A percentile compares a stretch with the other conserved stretches of the same genome.
phyloP scores from a whole-genome alignment of 2,113 vertebrate species.

The Apeltes quadracus region DNA sequence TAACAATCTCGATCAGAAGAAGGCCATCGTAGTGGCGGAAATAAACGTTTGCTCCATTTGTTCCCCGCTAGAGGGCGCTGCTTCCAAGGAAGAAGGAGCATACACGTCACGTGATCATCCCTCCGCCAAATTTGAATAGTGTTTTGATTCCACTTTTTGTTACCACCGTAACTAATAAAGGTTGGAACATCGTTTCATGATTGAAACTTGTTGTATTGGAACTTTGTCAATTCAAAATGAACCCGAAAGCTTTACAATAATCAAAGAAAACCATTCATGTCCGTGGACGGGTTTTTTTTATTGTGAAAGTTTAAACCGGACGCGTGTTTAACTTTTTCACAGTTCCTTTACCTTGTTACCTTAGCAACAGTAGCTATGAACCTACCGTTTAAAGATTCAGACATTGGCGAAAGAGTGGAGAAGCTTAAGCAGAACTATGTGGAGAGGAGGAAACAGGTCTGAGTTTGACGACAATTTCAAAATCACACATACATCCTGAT shows the following conservation, averaged over 20 bases:
- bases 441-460: conserved; percentile 51
- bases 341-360: background rate
- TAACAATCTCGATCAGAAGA: background rate
- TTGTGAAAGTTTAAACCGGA: conserved; percentile 17
- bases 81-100: rapidly evolving
- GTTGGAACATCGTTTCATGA: background rate
- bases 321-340: rapidly evolving
- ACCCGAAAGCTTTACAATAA: background rate
- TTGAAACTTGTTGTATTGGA: background rate
- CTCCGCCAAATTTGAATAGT: conserved; percentile 43
- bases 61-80: conserved; percentile 6
- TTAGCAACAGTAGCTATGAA: conserved; percentile 6
- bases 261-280: rapidly evolving
- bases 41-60: rapidly evolving
- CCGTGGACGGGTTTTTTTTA: background rate
- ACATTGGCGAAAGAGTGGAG: conserved; percentile 9
- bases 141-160: background rate
- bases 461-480: background rate
- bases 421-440: conserved; percentile 49
- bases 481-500: background rate
- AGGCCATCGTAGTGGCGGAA: background rate
- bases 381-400: background rate
- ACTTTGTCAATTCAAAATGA: background rate
- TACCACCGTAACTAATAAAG: background rate
- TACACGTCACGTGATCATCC: conserved; percentile 14